These are phyloP conservation scores for Talpa occidentalis DNA, from an alignment of 2,113 vertebrate genomes.

Conservation along the genomic window DNA sequence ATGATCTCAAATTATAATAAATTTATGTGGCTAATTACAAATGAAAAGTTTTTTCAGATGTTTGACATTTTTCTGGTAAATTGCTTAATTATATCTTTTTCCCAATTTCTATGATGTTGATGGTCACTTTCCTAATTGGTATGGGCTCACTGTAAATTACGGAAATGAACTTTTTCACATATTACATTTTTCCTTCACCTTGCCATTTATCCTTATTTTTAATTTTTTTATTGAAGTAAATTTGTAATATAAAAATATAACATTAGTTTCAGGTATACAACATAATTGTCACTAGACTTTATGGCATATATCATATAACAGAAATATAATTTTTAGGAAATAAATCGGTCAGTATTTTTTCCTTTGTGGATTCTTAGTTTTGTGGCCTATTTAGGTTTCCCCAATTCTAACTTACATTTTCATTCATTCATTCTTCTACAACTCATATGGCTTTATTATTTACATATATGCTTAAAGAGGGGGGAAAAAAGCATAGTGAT, in stretches of 20 bases:
- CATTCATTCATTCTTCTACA: not conserved
- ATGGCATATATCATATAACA: not conserved
- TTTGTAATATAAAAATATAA: not conserved
- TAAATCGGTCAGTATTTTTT: not conserved
- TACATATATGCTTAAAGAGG: not conserved
- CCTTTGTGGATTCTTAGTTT: not conserved
- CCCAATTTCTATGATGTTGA: not conserved
- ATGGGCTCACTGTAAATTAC: not conserved
- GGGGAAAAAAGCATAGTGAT: not conserved
- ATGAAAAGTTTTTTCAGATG: not conserved
- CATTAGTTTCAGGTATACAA: not conserved
- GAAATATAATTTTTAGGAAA: not conserved
- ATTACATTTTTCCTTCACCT: not conserved
- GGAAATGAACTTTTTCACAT: not conserved
- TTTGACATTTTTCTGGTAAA: not conserved
- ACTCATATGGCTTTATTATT: not conserved
- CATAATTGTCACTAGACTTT: not conserved
- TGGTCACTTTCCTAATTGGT: not conserved
- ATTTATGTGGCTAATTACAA: not conserved
- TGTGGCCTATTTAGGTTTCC: not conserved
- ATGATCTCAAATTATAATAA: not conserved
- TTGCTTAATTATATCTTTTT: not conserved
- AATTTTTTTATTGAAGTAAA: not conserved
- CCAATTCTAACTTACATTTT: not conserved
- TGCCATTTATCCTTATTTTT: not conserved